Evolutionary conservation across 2,113 vertebrate species (phyloP).

Genomic region (Regulus satrapa): DNA sequence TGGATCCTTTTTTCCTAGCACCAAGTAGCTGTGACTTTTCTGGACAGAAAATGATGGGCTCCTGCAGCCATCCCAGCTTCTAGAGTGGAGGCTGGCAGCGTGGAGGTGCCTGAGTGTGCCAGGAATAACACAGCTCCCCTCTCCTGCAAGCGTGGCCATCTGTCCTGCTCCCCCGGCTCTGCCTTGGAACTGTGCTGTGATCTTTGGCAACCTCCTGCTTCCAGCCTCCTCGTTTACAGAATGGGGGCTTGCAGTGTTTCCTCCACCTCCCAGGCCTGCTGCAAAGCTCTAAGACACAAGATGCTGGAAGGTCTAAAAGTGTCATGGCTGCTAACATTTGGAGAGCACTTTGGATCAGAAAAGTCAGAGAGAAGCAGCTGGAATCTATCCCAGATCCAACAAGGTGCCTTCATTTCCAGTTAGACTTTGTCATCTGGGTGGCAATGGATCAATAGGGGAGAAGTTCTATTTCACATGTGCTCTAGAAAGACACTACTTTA

Average conservation of each 20-base stretch:
- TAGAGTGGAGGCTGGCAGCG: neutral
- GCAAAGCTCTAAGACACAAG: neutral
- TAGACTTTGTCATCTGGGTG: neutral
- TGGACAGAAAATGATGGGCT: neutral
- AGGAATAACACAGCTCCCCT: neutral
- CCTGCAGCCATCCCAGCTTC: neutral
- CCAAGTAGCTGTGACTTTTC: neutral
- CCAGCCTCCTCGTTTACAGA: neutral
- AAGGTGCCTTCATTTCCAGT: neutral
- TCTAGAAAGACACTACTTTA: neutral
- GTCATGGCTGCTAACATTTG: neutral
- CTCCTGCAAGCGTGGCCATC: neutral
- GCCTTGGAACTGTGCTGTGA: neutral
- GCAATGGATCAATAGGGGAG: neutral
- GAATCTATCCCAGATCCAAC: neutral
- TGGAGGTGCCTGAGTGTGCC: neutral
- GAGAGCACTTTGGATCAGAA: neutral
- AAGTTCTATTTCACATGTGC: neutral
- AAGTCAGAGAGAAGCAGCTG: neutral
- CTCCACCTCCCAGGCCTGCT: neutral
- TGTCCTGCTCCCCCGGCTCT: neutral
- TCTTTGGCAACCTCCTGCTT: conserved; percentile 4
- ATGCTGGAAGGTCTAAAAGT: neutral
- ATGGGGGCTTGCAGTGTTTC: neutral
- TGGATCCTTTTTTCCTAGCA: neutral